Percentiles rank a stretch among this genome's conserved stretches.
These are phyloP conservation scores for Pseudolaguvia tuberculata DNA, from an alignment of 2,113 vertebrate genomes.

Conservation along the genomic window DNA sequence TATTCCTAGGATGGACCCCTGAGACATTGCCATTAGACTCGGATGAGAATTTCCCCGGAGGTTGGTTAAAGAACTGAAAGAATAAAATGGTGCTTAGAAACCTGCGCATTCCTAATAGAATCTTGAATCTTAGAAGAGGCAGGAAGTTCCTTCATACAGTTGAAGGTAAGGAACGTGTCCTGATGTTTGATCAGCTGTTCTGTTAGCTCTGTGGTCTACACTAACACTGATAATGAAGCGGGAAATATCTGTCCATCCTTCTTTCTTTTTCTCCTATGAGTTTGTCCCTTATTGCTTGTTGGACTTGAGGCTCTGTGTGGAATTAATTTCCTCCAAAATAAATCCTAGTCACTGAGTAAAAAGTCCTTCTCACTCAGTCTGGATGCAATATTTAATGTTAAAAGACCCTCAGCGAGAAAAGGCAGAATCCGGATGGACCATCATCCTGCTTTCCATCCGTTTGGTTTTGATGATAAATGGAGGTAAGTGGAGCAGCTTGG, in stretches of 20 bases:
- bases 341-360: neutral
- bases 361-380: neutral
- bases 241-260: neutral
- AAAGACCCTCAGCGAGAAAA: neutral
- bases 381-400: neutral
- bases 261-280: neutral
- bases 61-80: neutral
- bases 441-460: neutral
- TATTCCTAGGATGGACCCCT: neutral
- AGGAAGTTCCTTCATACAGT: neutral
- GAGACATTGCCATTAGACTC: no score
- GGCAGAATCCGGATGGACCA: neutral
- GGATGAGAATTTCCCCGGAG: neutral
- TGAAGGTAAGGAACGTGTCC: neutral
- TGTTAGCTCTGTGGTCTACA: neutral
- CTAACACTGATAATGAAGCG: neutral
- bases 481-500: conserved; percentile 24
- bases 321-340: neutral
- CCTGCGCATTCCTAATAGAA: neutral
- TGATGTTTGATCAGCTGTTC: conserved; percentile 1
- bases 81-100: neutral
- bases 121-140: neutral
- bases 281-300: neutral
- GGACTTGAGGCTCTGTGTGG: neutral
- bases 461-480: conserved; percentile 22